A percentile compares a stretch with the other conserved stretches of the same genome.
Evolutionary conservation across 37 sponge, comb jelly and placozoan genomes (phyloP).

Genomic region (Axinella damicornis): DNA sequence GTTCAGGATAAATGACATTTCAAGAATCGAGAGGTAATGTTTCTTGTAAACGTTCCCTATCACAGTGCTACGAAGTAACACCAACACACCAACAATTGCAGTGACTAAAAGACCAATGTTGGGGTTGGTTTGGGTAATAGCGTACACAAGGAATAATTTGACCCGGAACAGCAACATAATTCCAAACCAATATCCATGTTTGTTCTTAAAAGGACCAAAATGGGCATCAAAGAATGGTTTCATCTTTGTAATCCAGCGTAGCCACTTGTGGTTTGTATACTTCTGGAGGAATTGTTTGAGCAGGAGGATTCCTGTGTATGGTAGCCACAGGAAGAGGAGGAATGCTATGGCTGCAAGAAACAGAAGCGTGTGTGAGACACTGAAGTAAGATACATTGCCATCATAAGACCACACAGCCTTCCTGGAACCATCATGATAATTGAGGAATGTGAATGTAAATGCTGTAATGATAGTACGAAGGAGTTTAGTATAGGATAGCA

Average conservation of each 20-base stretch:
- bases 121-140: neutral
- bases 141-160: neutral
- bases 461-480: constrained; percentile 22
- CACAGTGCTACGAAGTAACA: too few species aligned
- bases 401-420: constrained; percentile 24
- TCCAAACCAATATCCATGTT: neutral
- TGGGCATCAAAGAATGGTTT: neutral
- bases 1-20: neutral
- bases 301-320: constrained; percentile 26
- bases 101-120: too few species aligned
- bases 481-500: constrained; percentile 33
- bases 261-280: neutral
- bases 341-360: neutral
- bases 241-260: neutral
- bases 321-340: constrained; percentile 3
- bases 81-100: too few species aligned
- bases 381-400: constrained; percentile 19
- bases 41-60: neutral
- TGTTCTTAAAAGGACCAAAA: neutral
- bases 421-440: neutral
- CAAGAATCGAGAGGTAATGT: neutral
- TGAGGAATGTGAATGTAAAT: constrained; percentile 3
- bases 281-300: neutral
- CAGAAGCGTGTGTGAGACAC: neutral
- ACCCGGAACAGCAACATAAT: neutral